Base-by-base conservation (phyloP, 2,888 invertebrate species). In the Pogonocherus hispidulus region DNA sequence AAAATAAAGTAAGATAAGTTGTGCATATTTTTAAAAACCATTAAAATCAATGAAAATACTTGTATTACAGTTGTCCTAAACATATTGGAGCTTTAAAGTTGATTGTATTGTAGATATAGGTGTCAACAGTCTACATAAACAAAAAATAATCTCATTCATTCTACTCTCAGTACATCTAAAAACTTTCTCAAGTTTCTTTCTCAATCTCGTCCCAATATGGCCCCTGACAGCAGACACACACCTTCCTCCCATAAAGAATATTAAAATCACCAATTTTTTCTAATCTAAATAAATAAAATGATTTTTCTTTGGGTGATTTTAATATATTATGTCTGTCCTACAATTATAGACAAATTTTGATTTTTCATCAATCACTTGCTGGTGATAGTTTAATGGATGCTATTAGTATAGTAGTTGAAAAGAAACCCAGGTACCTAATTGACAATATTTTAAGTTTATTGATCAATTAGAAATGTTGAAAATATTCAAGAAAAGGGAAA, bases 361-460 rank as follows among this genome's bases (percentile, higher is more conserved):
- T 59, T 67, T 47, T 73, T 64, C 72, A 49, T 63, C 27, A 27
- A 27, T 27, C 37, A 69, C 64, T 67, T 71, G 78, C 78, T 80
- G 80, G 80, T 80, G 80, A 80, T 80, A 80, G 70, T 80, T 80
- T 80, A 76, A 73, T 71, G 20, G 54, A 37, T 32, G 14, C 59
- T 72, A 68, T 72, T 68, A 68, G 66, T 68, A 32, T 11, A 68
- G 60, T 18, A 27, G 44, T 64, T 67, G 65, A 67, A 69, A 60
- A 66, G 46, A 62, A 63, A 64, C 27, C 64, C 47, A 67, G 59
- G 60, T 63, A 67, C 64, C 70, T 63, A 56, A 44, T 32, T 67
- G 72, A 68, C 60, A 66, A 51, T 23, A 62, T 60, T 62, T 52
- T 66, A 49, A 47, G 59, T 63, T 62, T 54, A 59, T 32, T 47